These are phyloP conservation scores for Trissolcus basalis DNA, from an alignment of 1,140 invertebrate genomes.

Conservation along the genomic window DNA sequence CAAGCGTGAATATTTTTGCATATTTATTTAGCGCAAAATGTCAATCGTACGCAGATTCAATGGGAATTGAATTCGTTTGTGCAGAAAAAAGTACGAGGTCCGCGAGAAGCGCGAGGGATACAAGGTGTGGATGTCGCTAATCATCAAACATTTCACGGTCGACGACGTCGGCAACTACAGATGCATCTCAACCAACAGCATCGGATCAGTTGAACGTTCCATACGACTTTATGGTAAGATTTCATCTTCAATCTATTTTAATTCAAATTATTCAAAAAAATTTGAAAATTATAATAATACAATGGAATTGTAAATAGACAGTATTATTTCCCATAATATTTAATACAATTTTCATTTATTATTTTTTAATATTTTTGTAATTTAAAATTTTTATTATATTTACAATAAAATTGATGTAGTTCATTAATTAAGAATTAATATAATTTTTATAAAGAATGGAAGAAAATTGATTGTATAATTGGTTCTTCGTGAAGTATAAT, in stretches of 20 bases:
- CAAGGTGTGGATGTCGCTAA: conserved; percentile 89
- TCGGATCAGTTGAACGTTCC: conserved; percentile 89
- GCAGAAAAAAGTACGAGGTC: conserved; percentile 88
- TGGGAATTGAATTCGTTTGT: conserved; percentile 60
- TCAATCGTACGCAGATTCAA: conserved; percentile 28
- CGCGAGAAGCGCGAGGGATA: conserved; percentile 86
- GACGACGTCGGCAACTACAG: conserved; percentile 92
- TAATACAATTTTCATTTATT: no score
- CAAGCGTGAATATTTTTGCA: conserved; percentile 18
- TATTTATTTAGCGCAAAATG: conserved; percentile 28
- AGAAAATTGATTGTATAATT: no score
- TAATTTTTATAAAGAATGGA: no score
- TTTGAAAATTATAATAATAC: no score
- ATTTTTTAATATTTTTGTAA: no score
- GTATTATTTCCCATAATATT: no score
- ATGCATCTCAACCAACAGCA: conserved; percentile 92
- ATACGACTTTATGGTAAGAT: conserved; percentile 89
- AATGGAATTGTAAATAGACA: no score
- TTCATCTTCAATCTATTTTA: conserved; percentile 19
- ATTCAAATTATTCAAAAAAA: no score
- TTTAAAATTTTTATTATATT: no score
- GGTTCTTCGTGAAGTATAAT: no score
- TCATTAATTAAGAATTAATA: no score
- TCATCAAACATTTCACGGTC: conserved; percentile 85
- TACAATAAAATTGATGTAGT: no score